Conservation (phyloP, 30 jellyfish, hydroid and myxozoan genomes). For the Pelagia noctiluca region DNA sequence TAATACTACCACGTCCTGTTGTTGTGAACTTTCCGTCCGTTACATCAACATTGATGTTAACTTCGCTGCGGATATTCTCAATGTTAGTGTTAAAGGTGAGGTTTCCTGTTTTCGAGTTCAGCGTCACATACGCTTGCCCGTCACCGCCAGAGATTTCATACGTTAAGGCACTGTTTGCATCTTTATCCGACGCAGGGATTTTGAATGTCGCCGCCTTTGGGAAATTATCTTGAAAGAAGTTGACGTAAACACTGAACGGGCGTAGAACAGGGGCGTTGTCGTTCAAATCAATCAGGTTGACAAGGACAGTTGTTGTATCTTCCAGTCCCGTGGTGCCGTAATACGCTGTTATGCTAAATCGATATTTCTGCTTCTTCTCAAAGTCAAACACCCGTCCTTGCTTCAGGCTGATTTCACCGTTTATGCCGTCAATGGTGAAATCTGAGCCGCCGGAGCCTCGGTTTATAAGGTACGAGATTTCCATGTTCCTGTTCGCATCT, state of each 20-base stretch:
- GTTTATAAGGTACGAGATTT: constrained; percentile 55
- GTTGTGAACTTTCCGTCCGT: constrained; percentile 73
- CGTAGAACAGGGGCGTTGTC: constrained; percentile 91
- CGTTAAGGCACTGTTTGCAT: constrained; percentile 63
- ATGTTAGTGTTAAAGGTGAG: constrained; percentile 76
- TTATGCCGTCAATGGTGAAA: constrained; percentile 38
- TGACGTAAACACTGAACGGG: constrained; percentile 85
- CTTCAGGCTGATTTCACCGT: constrained; percentile 72
- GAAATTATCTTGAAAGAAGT: constrained; percentile 70
- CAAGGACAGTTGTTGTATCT: constrained; percentile 68
- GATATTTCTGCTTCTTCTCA: constrained; percentile 74
- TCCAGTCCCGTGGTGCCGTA: constrained; percentile 68
- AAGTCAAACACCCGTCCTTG: constrained; percentile 71
- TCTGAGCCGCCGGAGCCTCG: constrained; percentile 57
- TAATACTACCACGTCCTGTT: constrained; percentile 74
- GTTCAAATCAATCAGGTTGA: constrained; percentile 77
- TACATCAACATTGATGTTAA: constrained; percentile 74
- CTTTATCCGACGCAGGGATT: constrained; percentile 93
- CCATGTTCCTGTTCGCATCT: constrained; percentile 67
- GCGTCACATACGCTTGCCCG: constrained; percentile 73
- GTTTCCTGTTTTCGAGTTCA: constrained; percentile 78
- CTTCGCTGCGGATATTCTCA: constrained; percentile 81
- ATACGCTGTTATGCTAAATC: constrained; percentile 80
- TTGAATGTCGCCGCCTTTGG: constrained; percentile 74
- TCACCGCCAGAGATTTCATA: constrained; percentile 78